These are phyloP conservation scores for Hemiscyllium ocellatum DNA, from an alignment of 2,113 vertebrate genomes.

Conservation along the genomic window DNA sequence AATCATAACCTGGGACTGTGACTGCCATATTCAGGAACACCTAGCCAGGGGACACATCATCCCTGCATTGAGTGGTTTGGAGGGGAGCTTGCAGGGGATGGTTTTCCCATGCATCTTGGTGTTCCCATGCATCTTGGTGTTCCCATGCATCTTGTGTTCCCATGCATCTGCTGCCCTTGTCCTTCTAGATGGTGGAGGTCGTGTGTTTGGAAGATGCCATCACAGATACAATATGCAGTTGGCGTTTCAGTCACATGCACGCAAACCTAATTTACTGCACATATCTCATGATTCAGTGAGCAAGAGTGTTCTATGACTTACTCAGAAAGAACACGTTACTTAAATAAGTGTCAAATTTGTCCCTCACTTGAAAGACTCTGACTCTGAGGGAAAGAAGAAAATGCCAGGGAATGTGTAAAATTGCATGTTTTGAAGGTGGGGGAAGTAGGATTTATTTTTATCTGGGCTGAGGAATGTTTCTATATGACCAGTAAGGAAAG, in stretches of 20 bases:
- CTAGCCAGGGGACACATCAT: no score
- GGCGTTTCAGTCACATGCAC: neutral
- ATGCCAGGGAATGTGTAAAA: neutral
- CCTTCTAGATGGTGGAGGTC: no score
- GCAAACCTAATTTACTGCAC: neutral
- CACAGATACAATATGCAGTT: no score
- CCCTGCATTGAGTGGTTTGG: no score
- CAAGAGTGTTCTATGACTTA: neutral
- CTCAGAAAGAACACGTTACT: neutral
- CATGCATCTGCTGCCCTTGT: no score
- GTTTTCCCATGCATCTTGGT: no score
- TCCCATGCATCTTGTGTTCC: no score
- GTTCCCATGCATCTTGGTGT: no score
- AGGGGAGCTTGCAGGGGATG: no score
- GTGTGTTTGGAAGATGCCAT: no score
- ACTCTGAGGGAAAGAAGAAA: neutral
- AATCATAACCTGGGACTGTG: no score
- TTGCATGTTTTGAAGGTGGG: neutral
- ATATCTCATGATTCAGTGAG: neutral
- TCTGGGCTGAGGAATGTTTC: neutral
- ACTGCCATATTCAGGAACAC: no score
- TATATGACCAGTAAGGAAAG: neutral
- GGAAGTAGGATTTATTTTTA: neutral
- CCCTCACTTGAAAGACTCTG: neutral
- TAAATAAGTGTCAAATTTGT: neutral